phyloP scores from a whole-genome alignment of 1,140 invertebrate species.

The Drosophila sucinea region DNA sequence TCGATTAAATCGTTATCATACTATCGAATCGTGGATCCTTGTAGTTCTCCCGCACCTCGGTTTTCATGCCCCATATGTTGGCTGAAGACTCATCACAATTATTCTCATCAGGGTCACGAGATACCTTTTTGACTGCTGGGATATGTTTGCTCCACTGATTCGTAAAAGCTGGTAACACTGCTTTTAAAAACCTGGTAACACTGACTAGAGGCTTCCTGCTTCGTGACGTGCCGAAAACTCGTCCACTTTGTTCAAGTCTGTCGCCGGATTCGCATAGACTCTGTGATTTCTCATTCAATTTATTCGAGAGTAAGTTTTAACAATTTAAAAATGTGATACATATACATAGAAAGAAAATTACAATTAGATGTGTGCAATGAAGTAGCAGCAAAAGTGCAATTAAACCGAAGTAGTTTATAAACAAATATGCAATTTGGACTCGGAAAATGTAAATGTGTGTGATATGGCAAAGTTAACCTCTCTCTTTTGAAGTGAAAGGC shows the following conservation, averaged over 20 bases:
- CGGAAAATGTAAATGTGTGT: slow-evolving; percentile 32
- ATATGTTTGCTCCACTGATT: slow-evolving; percentile 26
- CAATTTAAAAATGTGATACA: slow-evolving; percentile 31
- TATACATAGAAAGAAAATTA: slow-evolving; percentile 17
- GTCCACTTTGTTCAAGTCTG: slow-evolving; percentile 83
- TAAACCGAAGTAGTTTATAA: slow-evolving; percentile 47
- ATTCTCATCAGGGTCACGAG: slow-evolving; percentile 28
- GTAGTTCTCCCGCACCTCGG: slow-evolving; percentile 69
- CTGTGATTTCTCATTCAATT: slow-evolving; percentile 82
- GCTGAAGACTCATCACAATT: slow-evolving; percentile 56
- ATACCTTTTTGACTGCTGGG: slow-evolving; percentile 25
- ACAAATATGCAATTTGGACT: slow-evolving; percentile 67
- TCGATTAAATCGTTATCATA: slow-evolving; percentile 57
- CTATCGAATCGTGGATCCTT: slow-evolving; percentile 47
- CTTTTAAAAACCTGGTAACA: neutral
- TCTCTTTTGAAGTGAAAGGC: slow-evolving; percentile 66
- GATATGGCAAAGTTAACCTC: slow-evolving; percentile 53
- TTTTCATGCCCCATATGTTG: slow-evolving; percentile 52
- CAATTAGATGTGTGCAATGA: slow-evolving; percentile 51
- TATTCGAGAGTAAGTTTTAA: slow-evolving; percentile 81
- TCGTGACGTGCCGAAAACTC: slow-evolving; percentile 55
- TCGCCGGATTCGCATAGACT: slow-evolving; percentile 79
- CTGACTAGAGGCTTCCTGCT: slow-evolving; percentile 50
- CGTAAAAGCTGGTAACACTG: too few relatives aligned
- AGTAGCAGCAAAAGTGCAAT: slow-evolving; percentile 38